Conservation (phyloP, 2,888 invertebrate genomes). For the Dynastes hyllus region DNA sequence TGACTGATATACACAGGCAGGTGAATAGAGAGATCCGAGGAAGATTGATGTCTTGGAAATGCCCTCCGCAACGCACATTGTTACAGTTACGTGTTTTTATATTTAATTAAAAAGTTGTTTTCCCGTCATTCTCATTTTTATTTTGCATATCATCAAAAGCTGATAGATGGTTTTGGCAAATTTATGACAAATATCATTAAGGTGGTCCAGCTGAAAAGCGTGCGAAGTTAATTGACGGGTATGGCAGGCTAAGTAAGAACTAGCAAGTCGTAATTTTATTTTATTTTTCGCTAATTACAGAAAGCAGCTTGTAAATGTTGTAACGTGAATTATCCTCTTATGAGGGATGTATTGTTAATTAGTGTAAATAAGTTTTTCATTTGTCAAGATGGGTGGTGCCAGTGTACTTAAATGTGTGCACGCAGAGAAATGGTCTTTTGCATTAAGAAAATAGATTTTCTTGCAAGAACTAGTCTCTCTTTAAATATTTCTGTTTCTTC, state of each 20-base stretch:
- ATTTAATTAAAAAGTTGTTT: slow-evolving; percentile 40
- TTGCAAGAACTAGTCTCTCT: no score
- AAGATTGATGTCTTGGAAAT: slow-evolving; percentile 59
- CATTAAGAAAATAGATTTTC: no score
- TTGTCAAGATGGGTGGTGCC: no score
- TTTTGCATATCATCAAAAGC: slow-evolving; percentile 17
- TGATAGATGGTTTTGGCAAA: slow-evolving; percentile 28
- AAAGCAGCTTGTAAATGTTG: neutral
- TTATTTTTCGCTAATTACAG: slow-evolving; percentile 6
- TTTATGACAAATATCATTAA: slow-evolving; percentile 29
- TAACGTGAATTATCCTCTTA: no score
- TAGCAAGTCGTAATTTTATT: no score
- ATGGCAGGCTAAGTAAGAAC: neutral
- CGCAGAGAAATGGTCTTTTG: no score
- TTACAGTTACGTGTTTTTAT: slow-evolving; percentile 41
- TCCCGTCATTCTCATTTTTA: neutral
- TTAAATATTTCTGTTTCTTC: no score
- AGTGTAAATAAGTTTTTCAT: no score
- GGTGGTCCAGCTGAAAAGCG: neutral
- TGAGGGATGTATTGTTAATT: no score
- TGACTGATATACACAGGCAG: slow-evolving; percentile 59
- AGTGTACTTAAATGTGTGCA: no score
- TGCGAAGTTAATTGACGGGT: neutral
- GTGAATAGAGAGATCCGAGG: slow-evolving; percentile 57
- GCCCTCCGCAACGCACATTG: slow-evolving; percentile 34